A percentile compares a stretch with the other conserved stretches of the same genome.
Conservation (phyloP, 2,113 vertebrate species). For the Brachypodius melanocephalos region DNA sequence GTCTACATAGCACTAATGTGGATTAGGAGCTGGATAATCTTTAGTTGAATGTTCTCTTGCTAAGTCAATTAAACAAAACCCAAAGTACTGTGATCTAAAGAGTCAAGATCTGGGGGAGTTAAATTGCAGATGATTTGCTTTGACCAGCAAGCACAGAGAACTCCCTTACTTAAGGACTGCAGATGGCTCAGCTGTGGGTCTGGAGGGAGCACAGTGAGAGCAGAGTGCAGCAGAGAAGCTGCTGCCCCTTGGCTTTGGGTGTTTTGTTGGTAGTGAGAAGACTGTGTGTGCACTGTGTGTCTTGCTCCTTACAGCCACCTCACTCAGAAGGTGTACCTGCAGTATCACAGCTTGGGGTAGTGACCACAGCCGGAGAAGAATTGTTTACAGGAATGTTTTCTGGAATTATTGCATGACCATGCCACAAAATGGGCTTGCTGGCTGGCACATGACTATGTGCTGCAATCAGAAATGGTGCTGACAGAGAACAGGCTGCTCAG, state of each 20-base stretch:
- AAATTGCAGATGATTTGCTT: not conserved
- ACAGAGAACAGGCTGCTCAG: not conserved
- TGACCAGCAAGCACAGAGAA: not conserved
- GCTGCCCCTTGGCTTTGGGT: not conserved
- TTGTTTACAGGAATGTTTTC: not conserved
- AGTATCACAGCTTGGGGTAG: not conserved
- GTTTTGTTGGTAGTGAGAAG: not conserved
- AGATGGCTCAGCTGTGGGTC: not conserved
- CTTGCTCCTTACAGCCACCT: not conserved
- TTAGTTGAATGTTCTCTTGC: constrained; percentile 37
- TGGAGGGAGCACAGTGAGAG: not conserved
- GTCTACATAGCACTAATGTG: not conserved
- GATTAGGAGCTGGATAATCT: constrained; percentile 38
- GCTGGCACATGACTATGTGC: not conserved
- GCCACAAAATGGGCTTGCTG: not conserved
- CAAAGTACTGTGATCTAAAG: not conserved
- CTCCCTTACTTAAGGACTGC: not conserved
- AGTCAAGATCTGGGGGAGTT: not conserved
- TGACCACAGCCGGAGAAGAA: not conserved
- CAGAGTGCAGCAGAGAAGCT: not conserved
- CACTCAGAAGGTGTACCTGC: not conserved
- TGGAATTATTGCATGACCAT: not conserved
- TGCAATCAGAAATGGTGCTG: not conserved
- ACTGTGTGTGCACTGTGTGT: not conserved
- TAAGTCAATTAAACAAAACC: constrained; percentile 38